Evolutionary conservation across 1,140 invertebrate genomes (phyloP).

Genomic region (Acromyrmex echinatior): DNA sequence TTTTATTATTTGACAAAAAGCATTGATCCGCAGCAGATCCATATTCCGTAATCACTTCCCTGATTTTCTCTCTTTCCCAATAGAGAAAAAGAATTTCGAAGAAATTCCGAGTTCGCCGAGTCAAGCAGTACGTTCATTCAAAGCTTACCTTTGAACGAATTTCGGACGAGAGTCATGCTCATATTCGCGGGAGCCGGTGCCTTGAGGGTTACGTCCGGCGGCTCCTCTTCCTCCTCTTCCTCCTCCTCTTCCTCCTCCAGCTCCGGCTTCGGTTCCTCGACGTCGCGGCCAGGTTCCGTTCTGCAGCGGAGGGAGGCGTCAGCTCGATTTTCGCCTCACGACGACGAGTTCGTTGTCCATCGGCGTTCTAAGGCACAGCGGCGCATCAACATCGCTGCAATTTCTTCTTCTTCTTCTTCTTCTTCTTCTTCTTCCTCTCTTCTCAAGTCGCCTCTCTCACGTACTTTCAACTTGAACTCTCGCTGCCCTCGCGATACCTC

Average conservation of each 20-base stretch:
- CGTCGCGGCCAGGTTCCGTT: constrained; percentile 68
- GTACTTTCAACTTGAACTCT: constrained; percentile 30
- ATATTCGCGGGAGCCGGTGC: constrained; percentile 82
- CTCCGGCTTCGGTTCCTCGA: constrained; percentile 55
- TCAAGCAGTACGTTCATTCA: neutral
- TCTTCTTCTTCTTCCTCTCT: neutral
- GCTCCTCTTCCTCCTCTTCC: constrained; percentile 52
- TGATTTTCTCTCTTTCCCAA: neutral
- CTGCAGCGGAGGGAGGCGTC: constrained; percentile 34
- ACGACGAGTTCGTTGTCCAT: constrained; percentile 69
- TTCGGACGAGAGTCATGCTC: constrained; percentile 86
- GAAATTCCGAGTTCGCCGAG: neutral
- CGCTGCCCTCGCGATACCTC: constrained; percentile 22
- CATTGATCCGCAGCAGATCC: neutral
- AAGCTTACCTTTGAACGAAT: constrained; percentile 84
- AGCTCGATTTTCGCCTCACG: constrained; percentile 61
- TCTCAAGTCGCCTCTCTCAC: neutral
- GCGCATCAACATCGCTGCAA: constrained; percentile 53
- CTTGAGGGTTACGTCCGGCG: constrained; percentile 71
- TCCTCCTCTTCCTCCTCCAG: constrained; percentile 54
- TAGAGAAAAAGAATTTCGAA: neutral
- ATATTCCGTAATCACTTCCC: too few species aligned
- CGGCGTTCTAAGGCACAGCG: constrained; percentile 72
- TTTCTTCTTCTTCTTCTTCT: neutral
- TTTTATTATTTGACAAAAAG: neutral